A percentile compares a stretch with the other conserved stretches of the same genome.
phyloP scores from a whole-genome alignment of 2,113 vertebrate genomes.

The Mastomys coucha region DNA sequence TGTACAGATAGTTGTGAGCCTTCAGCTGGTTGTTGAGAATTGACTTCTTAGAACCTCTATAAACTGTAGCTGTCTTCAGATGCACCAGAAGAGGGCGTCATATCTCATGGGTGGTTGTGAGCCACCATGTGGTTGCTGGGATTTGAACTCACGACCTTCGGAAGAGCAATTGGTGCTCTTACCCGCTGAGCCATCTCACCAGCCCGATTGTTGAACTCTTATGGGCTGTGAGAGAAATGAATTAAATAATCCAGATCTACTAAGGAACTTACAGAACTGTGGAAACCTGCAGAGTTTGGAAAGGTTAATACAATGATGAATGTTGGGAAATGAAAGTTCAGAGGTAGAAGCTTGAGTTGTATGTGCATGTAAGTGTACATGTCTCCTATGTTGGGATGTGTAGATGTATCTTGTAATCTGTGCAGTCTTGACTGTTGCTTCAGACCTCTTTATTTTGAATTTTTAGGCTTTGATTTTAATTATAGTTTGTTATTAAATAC shows the following conservation, averaged over 20 bases:
- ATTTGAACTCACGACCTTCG: no score
- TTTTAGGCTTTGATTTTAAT: conserved; percentile 29
- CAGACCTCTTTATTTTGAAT: not conserved
- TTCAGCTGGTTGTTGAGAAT: no score
- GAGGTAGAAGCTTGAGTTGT: not conserved
- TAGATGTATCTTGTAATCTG: not conserved
- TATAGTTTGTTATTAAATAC: not conserved
- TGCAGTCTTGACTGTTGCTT: not conserved
- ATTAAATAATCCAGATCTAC: not conserved
- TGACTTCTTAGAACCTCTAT: no score
- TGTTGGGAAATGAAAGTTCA: not conserved
- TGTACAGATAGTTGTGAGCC: no score
- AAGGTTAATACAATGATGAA: not conserved
- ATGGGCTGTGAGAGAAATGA: not conserved
- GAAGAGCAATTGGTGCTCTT: no score
- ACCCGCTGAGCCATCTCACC: no score
- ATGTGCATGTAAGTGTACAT: not conserved
- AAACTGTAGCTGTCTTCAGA: no score
- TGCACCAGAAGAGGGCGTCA: no score
- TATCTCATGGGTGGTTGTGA: no score
- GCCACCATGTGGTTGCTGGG: no score
- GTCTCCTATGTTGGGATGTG: not conserved
- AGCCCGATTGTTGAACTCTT: no score
- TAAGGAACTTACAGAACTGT: not conserved
- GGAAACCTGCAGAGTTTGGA: not conserved